Conservation (phyloP, 2,888 invertebrate genomes). For the Idaea biselata region DNA sequence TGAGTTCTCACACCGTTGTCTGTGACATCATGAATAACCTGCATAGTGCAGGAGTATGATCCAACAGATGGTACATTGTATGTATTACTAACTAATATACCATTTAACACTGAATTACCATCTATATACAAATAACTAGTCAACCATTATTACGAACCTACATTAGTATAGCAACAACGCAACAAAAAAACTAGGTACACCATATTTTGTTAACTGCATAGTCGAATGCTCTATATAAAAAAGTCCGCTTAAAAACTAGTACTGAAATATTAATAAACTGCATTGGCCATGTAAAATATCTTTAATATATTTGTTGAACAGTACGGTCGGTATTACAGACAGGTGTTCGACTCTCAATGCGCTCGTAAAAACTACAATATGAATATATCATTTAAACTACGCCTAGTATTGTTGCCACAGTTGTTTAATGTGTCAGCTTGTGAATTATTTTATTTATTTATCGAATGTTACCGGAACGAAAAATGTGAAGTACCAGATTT, state of each 20-base stretch:
- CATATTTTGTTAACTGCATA: not conserved
- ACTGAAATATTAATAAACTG: not conserved
- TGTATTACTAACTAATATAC: too few relatives aligned
- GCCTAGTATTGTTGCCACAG: slow-evolving; percentile 51
- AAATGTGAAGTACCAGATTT: not conserved
- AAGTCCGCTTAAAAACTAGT: not conserved
- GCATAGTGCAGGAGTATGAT: too few relatives aligned
- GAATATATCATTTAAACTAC: slow-evolving; percentile 69
- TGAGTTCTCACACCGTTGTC: too few relatives aligned
- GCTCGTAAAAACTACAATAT: slow-evolving; percentile 68
- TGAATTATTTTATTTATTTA: slow-evolving; percentile 18
- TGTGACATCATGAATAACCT: too few relatives aligned
- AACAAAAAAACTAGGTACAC: too few relatives aligned
- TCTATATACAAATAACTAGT: too few relatives aligned
- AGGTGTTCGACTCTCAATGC: slow-evolving; percentile 58
- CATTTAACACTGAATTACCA: too few relatives aligned
- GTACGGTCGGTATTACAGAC: slow-evolving; percentile 42
- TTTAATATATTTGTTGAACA: not conserved
- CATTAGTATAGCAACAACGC: too few relatives aligned
- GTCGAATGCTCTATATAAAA: too few relatives aligned
- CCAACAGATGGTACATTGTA: too few relatives aligned
- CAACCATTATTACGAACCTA: too few relatives aligned
- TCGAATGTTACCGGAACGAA: not conserved
- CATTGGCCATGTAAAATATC: not conserved
- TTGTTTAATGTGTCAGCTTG: slow-evolving; percentile 50